Evolutionary conservation across 2,888 invertebrate genomes (phyloP), one percentile per base, ranked within the genome.

Genomic region (Trachelus tabidus): DNA sequence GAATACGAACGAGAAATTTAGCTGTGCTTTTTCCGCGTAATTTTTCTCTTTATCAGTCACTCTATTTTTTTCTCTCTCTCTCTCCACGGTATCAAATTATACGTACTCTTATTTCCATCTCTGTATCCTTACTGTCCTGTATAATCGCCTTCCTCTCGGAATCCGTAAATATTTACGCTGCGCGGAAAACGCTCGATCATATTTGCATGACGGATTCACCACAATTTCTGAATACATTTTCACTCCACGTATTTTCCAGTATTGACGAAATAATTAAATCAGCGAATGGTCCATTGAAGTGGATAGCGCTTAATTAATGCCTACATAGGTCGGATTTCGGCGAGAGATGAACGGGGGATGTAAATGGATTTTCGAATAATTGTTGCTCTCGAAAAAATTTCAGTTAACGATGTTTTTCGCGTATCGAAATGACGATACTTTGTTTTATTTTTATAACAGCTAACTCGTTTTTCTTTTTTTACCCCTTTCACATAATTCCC

Each of bases 141-240:
- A 75, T 76, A 80, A 76, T 79, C 78, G 75, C 76, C 34, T 37
- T 76, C 79, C 81, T 79, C 81, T 81, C 79, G 81, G 78, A 74
- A 73, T 83, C 83, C 85, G 87, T 87, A 87, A 87, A 87, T 87
- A 87, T 87, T 87, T 87, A 86, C 86, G 82, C 78, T 80, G 77
- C 79, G 74, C 73, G 80, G 77, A 12, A 80, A 79, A 68, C 76
- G 77, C 79, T 77, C 77, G 80, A 84, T 84, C 81, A 79, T 83
- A 87, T 87, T 87, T 86, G 83, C 87, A 87, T 87, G 82, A 76
- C 80, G 82, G 77, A 84, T 85, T 84, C 82, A 73, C 79, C 77
- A 81, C 83, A 82, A 85, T 85, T 87, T 85, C 83, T 83, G 81
- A 84, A 82, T 80, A 82, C 79, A 71, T 71, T 71, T 71, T 33